Percentiles rank a stretch among this genome's conserved stretches.
Evolutionary conservation across 2,797 vertebrate genomes (phyloP).

Genomic region (Enteromius afrohamiltoni): DNA sequence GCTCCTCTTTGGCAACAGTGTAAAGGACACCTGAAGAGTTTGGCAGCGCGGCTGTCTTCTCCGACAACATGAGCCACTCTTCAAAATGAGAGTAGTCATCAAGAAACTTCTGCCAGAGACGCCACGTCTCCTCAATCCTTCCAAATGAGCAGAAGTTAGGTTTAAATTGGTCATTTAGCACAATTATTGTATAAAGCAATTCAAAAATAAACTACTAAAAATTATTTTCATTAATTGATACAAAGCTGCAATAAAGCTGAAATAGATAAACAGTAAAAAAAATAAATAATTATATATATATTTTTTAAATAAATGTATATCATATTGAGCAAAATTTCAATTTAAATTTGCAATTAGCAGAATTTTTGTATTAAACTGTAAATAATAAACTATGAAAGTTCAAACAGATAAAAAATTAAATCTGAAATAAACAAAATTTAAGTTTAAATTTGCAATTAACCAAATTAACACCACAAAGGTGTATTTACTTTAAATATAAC

Average conservation of each 20-base stretch:
- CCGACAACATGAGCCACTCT: conserved; percentile 90
- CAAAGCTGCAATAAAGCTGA: background rate
- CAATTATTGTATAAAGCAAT: background rate
- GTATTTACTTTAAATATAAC: background rate
- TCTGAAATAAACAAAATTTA: background rate
- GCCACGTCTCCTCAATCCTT: conserved; percentile 98
- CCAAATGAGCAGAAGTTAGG: background rate
- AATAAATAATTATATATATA: too few species aligned
- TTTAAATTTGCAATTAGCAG: background rate
- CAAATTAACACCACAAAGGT: background rate
- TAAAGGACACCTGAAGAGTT: conserved; percentile 96
- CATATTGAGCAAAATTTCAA: background rate
- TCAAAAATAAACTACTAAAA: background rate
- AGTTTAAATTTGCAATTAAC: background rate
- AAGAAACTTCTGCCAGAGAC: conserved; percentile 97
- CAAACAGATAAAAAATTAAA: background rate
- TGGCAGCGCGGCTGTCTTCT: conserved; percentile 90
- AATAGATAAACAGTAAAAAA: background rate
- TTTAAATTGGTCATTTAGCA: background rate
- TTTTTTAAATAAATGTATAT: background rate
- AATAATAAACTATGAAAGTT: background rate
- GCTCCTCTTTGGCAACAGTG: conserved; percentile 94
- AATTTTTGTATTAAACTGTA: background rate
- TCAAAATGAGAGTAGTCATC: conserved; percentile 94
- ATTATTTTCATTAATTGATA: background rate